Conservation (phyloP, 2,113 vertebrate species). For the Cyphomyrus discorhynchus region DNA sequence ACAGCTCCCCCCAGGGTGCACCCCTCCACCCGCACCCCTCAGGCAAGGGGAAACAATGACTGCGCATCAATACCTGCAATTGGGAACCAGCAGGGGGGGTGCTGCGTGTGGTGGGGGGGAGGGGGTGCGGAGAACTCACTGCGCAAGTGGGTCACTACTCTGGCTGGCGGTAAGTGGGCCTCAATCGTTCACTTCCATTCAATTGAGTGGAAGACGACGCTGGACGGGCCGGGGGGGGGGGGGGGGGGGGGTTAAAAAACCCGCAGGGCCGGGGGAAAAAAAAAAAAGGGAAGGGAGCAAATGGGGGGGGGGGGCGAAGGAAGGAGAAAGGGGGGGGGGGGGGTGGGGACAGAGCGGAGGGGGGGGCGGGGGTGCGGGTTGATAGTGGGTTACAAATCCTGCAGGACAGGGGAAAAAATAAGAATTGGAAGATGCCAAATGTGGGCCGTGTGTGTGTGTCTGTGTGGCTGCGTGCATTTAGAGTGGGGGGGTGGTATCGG, state of each 20-base stretch:
- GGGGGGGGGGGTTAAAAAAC: slow-evolving; percentile 44
- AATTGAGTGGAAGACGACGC: slow-evolving; percentile 38
- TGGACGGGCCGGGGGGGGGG: slow-evolving; percentile 17
- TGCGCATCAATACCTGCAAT: slow-evolving; percentile 43
- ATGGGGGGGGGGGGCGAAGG: slow-evolving; percentile 26
- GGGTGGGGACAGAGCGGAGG: slow-evolving; percentile 31
- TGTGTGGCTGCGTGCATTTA: slow-evolving; percentile 34
- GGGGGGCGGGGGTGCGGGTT: slow-evolving; percentile 29
- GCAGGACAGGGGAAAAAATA: slow-evolving; percentile 31
- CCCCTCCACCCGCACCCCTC: slow-evolving; percentile 36
- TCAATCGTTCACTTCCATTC: slow-evolving; percentile 60
- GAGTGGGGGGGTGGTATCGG: slow-evolving; percentile 48
- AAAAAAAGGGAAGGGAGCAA: too few relatives aligned
- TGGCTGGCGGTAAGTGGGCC: slow-evolving; percentile 51
- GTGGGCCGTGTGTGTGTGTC: slow-evolving; percentile 25
- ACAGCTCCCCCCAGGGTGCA: slow-evolving; percentile 18
- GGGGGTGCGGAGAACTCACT: slow-evolving; percentile 24
- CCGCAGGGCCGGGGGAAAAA: slow-evolving; percentile 31
- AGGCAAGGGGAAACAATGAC: slow-evolving; percentile 34
- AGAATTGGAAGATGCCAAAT: not conserved
- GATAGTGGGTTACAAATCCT: slow-evolving; percentile 44
- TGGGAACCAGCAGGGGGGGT: slow-evolving; percentile 40
- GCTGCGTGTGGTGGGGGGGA: not conserved
- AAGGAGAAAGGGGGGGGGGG: slow-evolving; percentile 16
- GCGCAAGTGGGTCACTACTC: slow-evolving; percentile 49